Evolutionary conservation across 2,797 vertebrate species (phyloP), one percentile per base, ranked within the genome.

Genomic region (Semaprochilodus insignis): DNA sequence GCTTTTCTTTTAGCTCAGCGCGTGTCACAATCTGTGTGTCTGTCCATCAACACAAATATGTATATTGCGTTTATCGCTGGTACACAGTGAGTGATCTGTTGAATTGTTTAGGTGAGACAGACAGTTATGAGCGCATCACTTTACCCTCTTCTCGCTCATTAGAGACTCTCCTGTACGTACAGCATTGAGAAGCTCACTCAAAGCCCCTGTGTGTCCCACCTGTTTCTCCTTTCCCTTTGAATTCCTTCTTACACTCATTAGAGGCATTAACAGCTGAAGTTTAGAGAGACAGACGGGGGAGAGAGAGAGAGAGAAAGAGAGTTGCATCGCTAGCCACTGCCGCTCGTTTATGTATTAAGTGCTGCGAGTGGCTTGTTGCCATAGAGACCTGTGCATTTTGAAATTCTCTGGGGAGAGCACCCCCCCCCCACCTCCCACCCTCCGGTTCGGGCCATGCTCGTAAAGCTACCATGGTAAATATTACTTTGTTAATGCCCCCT

Each of bases 341-440:
- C 13, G 25, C 27, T 57, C 25, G 78, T 86, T 86, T 57, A 80
- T 71, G 73, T 31, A 44, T 74, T 78, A 81, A 83, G 74, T 81
- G 71, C 23, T 15, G 19, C 4, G 71, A 82, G 55, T 82, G 31
- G 13, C 78, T 81, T 86, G 85, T 86, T 86, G 70, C 85, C 78
- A 83, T 83, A 70, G 85, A 83, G 80, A 86, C 81, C 54, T 23
- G 25, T 55, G 19, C 44, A 6, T 76, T 77, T 81, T 77, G 69
- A 83, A 78, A 70, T 83, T 44, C 81, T 72, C 78, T 34, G 21
- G 62, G 44, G 81, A 74, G 51, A 78, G 40, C 6, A 48, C 51
- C 57, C 62, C 51, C 57, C 62, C 40, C 48, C 59, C 74, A 40
- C 27, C 67, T 36, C 6, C 51, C 62, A 63, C 55, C 23, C 40